Base-by-base conservation (phyloP, 2,888 invertebrate species). In the Polymixis flavicincta region DNA sequence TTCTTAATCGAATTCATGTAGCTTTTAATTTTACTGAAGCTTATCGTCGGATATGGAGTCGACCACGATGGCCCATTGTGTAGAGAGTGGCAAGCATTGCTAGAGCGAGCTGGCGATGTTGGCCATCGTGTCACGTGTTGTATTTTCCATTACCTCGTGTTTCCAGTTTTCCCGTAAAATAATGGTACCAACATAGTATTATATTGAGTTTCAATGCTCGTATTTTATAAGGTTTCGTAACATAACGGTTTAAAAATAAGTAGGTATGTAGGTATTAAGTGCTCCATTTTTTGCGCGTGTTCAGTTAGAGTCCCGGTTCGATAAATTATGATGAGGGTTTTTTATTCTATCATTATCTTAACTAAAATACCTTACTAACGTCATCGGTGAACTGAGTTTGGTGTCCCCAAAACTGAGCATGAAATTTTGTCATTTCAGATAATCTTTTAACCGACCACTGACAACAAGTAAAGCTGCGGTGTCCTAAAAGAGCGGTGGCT, bases 131-230 rank as follows among this genome's bases (percentile, higher is more conserved):
- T 63, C 82, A 76, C 76, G 61, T 81, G 75, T 32, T 32, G 28
- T 22, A 52, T 74, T 55, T 52, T 25, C 11, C 19, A 32, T 17
- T 28, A 74, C 63, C 75, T 76, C 76, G 50, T 63, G 75, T 25
- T 57, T 57, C n/a, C 22, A 45, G 55, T 81, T 76, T 81, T 76
- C 75, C 50, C 11, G 55, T 50, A 77, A 76, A 74, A n/a, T 3
- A 17, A 55, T 37, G 52, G 32, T 19, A 28, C 17, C 1, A 28
- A 28, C 59, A 32, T 59, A 0, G 28, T 17, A 28, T 64, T 50
- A 9, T 48, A 55, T 81, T 74, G 25, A n/a, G 64, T 64, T 74
- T 74, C 63, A 59, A 60, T 13, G 45, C 32, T 74, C 45, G 6
- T 25, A 48, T 74, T 63, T 42, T 42, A n/a, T 42, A 63, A 25